Evolutionary conservation across 2,888 invertebrate genomes (phyloP).

Genomic region (Spilosoma lubricipeda): DNA sequence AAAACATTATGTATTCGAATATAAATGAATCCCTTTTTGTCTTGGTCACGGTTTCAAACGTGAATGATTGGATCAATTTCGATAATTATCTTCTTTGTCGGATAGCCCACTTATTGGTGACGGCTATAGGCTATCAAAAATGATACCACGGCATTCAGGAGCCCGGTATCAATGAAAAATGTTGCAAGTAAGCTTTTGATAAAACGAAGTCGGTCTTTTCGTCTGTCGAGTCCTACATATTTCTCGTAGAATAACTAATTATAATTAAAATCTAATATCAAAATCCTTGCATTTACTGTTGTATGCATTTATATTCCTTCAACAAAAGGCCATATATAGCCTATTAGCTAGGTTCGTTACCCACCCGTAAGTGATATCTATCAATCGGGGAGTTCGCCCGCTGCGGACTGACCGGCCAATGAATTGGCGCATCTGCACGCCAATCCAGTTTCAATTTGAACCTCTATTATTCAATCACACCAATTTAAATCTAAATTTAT

Average conservation of each 20-base stretch:
- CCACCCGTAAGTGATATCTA: slow-evolving; percentile 49
- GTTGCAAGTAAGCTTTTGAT: no score
- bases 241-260: background rate
- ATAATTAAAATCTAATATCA: background rate
- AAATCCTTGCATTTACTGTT: background rate
- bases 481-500: slow-evolving; percentile 60
- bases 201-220: no score
- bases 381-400: slow-evolving; percentile 46
- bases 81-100: no score
- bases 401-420: slow-evolving; percentile 47
- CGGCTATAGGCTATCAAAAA: background rate
- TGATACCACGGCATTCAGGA: no score
- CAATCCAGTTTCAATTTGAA: slow-evolving; percentile 63
- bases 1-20: no score
- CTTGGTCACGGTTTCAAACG: no score
- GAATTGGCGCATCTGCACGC: slow-evolving; percentile 59
- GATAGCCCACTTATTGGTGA: no score
- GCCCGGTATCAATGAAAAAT: no score
- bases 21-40: no score
- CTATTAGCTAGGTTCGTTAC: slow-evolving; percentile 50
- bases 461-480: slow-evolving; percentile 43
- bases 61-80: no score
- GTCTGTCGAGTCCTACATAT: no score
- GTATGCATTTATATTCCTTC: slow-evolving; percentile 1
- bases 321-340: background rate